Evolutionary conservation across 2,797 vertebrate species (phyloP), one percentile per base, ranked within the genome.

Genomic region (Enteromius radiatus): DNA sequence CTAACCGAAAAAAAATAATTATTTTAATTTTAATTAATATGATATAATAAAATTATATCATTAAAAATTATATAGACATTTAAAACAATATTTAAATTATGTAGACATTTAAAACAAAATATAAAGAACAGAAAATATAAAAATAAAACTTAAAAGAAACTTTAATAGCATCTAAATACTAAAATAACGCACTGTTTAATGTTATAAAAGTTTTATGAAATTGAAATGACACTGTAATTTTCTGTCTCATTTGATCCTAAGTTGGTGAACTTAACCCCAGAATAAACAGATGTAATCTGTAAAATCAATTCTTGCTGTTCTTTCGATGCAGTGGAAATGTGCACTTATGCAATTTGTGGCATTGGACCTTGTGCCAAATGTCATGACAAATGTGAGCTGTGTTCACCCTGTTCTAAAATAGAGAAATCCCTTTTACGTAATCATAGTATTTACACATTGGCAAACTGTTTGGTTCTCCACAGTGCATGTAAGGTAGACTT

Each of bases 201-300:
- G 12, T 59, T 61, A 41, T 56, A 4, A 21, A 52, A 19, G 68
- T 69, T 28, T 21, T 38, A 52, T 36, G 45, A 28, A 49, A 23
- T 26, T 38, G 3, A 54, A 41, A 68, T 28, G n/a, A 43, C 33
- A 28, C 49, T 17, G 21, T 14, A 4, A 52, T 78, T 17, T 49
- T 33, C n/a, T n/a, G 23, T 59, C 49, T 80, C 12, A 1, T 71
- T 33, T 43, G 54, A 81, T 49, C 1, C 3, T 65, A 31, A 41
- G 2, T 3, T 38, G 31, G 15, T 65, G 63, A 82, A 82, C 38
- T 69, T 10, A 1, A 9, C 14, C 49, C 21, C 26, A 59, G 61
- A 75, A 75, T 65, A 81, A 81, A 75, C 61, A 65, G n/a, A 67
- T 28, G 19, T 36, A 64, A 81, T 64, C 69, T 38, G 79, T 64